These are phyloP conservation scores for Piezodorus guildinii DNA, from an alignment of 1,140 invertebrate genomes.

Conservation along the genomic window DNA sequence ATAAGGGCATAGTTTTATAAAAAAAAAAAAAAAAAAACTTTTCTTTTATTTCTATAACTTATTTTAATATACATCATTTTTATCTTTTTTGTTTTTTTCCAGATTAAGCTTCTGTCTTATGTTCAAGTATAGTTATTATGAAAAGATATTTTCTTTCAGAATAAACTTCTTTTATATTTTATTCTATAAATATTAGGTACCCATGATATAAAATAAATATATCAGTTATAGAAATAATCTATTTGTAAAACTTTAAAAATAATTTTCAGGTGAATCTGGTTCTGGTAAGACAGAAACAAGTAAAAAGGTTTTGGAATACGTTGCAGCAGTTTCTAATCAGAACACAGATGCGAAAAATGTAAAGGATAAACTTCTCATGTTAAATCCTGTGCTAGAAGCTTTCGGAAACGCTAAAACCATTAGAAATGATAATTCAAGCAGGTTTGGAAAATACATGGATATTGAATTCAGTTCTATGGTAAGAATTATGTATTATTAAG, in stretches of 20 bases:
- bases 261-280: constrained; percentile 64
- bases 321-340: constrained; percentile 74
- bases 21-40: too few species aligned
- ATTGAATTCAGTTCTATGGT: constrained; percentile 60
- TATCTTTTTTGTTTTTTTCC: too few species aligned
- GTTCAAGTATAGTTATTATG: too few species aligned
- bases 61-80: too few species aligned
- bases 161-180: too few species aligned
- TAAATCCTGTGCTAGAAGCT: constrained; percentile 71
- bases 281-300: constrained; percentile 85
- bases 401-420: constrained; percentile 81
- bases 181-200: too few species aligned
- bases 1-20: too few species aligned
- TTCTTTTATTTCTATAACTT: too few species aligned
- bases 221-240: too few species aligned
- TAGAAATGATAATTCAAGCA: constrained; percentile 73
- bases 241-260: neutral
- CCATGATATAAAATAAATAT: too few species aligned
- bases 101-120: too few species aligned
- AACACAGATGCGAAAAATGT: constrained; percentile 69
- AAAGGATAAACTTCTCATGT: constrained; percentile 72
- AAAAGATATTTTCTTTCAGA: too few species aligned
- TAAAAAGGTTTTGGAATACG: constrained; percentile 80
- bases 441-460: constrained; percentile 77
- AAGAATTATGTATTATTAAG: constrained; percentile 2